phyloP scores from a whole-genome alignment of 1,140 invertebrate genomes.

The Apis dorsata region DNA sequence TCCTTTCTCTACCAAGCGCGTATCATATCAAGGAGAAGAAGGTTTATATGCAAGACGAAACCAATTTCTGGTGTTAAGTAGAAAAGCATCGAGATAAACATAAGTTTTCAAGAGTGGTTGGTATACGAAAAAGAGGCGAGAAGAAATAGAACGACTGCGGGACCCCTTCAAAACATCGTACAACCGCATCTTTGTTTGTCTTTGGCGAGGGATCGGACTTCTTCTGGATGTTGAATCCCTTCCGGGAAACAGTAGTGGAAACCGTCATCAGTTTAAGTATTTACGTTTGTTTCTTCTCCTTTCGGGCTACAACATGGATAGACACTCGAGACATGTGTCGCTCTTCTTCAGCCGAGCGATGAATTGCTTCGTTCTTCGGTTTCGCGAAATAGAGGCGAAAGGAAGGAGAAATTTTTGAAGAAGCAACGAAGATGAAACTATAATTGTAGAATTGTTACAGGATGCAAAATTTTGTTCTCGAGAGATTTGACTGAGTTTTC shows the following conservation, averaged over 20 bases:
- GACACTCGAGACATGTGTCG: conserved; percentile 4
- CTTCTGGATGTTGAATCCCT: conserved; percentile 49
- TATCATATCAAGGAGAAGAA: neutral
- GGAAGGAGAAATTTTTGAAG: neutral
- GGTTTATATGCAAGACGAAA: conserved; percentile 9
- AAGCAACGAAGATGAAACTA: neutral
- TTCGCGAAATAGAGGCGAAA: no score
- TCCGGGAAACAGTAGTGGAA: conserved; percentile 49
- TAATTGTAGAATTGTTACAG: neutral
- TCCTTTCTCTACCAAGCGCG: neutral
- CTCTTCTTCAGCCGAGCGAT: neutral
- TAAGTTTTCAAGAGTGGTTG: conserved; percentile 37
- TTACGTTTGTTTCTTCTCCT: conserved; percentile 30
- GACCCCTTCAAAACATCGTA: conserved; percentile 55
- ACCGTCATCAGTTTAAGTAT: conserved; percentile 55
- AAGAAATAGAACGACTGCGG: conserved; percentile 46
- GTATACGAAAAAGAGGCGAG: conserved; percentile 5
- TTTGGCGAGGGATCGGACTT: conserved; percentile 41
- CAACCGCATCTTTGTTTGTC: conserved; percentile 64
- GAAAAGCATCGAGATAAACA: conserved; percentile 57
- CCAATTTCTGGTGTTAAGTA: conserved; percentile 50
- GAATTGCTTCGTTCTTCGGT: conserved; percentile 13
- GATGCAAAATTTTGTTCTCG: neutral
- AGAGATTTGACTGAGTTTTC: no score
- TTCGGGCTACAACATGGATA: neutral